Conservation (phyloP, 2,113 vertebrate species). For the Ophiodon elongatus region DNA sequence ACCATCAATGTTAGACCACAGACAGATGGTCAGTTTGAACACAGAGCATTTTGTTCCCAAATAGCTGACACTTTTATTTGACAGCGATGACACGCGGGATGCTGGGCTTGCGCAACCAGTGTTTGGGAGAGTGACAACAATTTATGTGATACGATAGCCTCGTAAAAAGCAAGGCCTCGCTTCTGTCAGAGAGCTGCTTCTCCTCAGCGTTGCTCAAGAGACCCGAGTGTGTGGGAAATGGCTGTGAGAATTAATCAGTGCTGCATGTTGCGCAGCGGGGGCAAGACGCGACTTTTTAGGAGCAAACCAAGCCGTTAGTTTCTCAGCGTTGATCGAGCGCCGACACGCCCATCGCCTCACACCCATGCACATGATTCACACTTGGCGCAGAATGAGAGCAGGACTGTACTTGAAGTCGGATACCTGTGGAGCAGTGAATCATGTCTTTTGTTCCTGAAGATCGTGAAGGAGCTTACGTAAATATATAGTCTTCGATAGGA, state of each 20-base stretch:
- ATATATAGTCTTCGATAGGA: background rate
- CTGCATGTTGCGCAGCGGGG: slow-evolving; percentile 15
- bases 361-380: slow-evolving; percentile 47
- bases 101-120: slow-evolving; percentile 43
- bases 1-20: background rate
- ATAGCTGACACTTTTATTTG: slow-evolving; percentile 30
- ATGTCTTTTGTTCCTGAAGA: slow-evolving; percentile 16
- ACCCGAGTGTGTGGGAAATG: slow-evolving; percentile 72
- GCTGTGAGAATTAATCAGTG: slow-evolving; percentile 80
- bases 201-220: slow-evolving; percentile 53
- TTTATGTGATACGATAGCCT: slow-evolving; percentile 69
- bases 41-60: background rate
- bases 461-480: background rate
- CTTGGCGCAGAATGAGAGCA: slow-evolving; percentile 33
- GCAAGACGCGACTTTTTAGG: slow-evolving; percentile 63
- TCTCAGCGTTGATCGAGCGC: slow-evolving; percentile 56
- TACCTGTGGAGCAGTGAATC: slow-evolving; percentile 24
- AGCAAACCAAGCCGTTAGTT: slow-evolving; percentile 62
- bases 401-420: slow-evolving; percentile 55
- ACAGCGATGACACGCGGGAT: slow-evolving; percentile 34
- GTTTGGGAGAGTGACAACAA: slow-evolving; percentile 57
- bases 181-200: slow-evolving; percentile 56
- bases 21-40: background rate
- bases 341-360: slow-evolving; percentile 60
- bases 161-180: slow-evolving; percentile 65